Conservation (phyloP, 2,888 invertebrate species). For the Geotrupes spiniger region DNA sequence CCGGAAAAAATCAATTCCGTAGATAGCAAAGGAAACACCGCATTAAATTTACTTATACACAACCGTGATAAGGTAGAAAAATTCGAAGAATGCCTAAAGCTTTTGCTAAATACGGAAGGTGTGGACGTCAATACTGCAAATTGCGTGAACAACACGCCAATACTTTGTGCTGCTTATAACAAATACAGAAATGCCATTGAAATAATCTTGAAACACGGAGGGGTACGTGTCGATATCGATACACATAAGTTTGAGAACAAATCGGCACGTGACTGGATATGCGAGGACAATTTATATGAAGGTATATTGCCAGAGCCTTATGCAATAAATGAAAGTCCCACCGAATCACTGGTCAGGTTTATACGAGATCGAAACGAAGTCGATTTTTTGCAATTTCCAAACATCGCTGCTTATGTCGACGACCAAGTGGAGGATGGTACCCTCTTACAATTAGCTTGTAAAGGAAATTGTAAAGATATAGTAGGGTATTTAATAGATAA, state of each 20-base stretch:
- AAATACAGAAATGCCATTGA: constrained; percentile 55
- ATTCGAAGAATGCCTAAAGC: constrained; percentile 54
- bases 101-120: constrained; percentile 55
- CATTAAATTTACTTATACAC: constrained; percentile 40
- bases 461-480: constrained; percentile 54
- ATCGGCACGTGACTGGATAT: constrained; percentile 58
- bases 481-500: constrained; percentile 54
- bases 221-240: constrained; percentile 58
- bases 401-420: constrained; percentile 34
- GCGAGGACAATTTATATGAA: constrained; percentile 43
- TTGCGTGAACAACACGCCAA: constrained; percentile 31
- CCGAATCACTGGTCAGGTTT: constrained; percentile 19
- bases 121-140: constrained; percentile 58
- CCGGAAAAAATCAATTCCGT: constrained; percentile 29
- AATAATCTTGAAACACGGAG: constrained; percentile 53
- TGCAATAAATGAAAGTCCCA: constrained; percentile 23
- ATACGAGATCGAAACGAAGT: constrained; percentile 33
- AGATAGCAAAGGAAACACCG: constrained; percentile 39
- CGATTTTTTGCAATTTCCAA: constrained; percentile 29
- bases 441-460: constrained; percentile 47
- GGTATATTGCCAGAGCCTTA: constrained; percentile 29
- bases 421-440: constrained; percentile 42
- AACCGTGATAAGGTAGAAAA: constrained; percentile 44
- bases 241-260: constrained; percentile 53
- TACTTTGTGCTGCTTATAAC: constrained; percentile 61